Evolutionary conservation across 1,140 invertebrate genomes (phyloP).

Genomic region (Camponotus floridanus): DNA sequence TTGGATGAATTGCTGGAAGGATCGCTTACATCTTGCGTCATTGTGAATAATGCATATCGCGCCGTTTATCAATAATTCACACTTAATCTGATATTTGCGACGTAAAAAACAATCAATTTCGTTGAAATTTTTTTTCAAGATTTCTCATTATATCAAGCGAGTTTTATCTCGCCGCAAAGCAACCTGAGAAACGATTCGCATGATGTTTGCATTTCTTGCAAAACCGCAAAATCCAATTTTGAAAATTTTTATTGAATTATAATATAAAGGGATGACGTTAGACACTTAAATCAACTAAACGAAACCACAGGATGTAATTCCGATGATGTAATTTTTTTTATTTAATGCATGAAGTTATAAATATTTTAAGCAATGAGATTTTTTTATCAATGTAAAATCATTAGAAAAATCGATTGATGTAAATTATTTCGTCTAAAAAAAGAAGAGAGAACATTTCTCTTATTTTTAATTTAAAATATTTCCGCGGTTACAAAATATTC

Average conservation of each 20-base stretch:
- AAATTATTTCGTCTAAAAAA: background rate
- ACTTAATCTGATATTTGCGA: background rate
- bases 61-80: background rate
- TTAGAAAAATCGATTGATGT: background rate
- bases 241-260: constrained; percentile 1
- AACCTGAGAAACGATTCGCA: background rate
- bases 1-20: constrained; percentile 8
- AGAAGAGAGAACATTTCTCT: background rate
- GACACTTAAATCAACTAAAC: background rate
- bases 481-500: background rate
- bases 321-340: background rate
- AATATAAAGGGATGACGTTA: background rate
- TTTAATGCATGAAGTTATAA: background rate
- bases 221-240: background rate
- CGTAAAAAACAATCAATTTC: constrained; percentile 11
- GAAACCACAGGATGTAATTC: background rate
- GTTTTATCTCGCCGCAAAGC: background rate
- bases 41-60: constrained; percentile 27
- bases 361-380: background rate
- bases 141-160: background rate
- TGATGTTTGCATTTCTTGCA: constrained; percentile 8
- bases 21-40: background rate
- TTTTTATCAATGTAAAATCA: background rate
- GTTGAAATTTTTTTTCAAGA: background rate
- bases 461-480: background rate